Percentiles rank a stretch among this genome's conserved stretches.
phyloP scores from a whole-genome alignment of 2,797 vertebrate species.

The Enteromius argenteus region DNA sequence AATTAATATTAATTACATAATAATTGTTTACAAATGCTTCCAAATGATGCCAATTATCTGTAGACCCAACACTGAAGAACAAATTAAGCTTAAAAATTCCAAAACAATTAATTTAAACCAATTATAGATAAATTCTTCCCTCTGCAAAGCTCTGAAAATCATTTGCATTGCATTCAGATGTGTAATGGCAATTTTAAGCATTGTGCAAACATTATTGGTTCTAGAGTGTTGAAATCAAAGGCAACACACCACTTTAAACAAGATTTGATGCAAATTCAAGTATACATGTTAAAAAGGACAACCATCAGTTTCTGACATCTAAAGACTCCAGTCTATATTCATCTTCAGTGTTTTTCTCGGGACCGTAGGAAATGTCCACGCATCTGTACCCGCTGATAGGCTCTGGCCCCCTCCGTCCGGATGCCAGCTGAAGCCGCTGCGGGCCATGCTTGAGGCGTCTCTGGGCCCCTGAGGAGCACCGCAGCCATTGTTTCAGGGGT shows the following conservation, averaged over 20 bases:
- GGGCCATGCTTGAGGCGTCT: not conserved
- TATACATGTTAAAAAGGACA: not conserved
- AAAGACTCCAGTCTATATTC: not conserved
- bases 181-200: not conserved
- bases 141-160: not conserved
- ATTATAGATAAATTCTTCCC: not conserved
- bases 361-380: conserved; percentile 2
- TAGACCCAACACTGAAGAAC: not conserved
- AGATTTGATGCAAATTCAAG: not conserved
- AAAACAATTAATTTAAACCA: not conserved
- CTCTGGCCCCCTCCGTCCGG: not conserved
- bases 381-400: conserved; percentile 50
- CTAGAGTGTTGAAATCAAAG: too few species aligned
- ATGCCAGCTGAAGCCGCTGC: too few species aligned
- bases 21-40: not conserved
- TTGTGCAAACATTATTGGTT: not conserved
- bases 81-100: not conserved
- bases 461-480: not conserved
- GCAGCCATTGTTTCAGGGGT: conserved; percentile 19
- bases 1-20: not conserved
- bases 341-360: not conserved
- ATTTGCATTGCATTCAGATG: not conserved
- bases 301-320: not conserved
- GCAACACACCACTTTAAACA: not conserved
- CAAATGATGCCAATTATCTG: not conserved